Percentiles rank a stretch among this genome's conserved stretches.
These are phyloP conservation scores for Epicauta chinensis DNA, from an alignment of 1,140 invertebrate species.

Conservation along the genomic window DNA sequence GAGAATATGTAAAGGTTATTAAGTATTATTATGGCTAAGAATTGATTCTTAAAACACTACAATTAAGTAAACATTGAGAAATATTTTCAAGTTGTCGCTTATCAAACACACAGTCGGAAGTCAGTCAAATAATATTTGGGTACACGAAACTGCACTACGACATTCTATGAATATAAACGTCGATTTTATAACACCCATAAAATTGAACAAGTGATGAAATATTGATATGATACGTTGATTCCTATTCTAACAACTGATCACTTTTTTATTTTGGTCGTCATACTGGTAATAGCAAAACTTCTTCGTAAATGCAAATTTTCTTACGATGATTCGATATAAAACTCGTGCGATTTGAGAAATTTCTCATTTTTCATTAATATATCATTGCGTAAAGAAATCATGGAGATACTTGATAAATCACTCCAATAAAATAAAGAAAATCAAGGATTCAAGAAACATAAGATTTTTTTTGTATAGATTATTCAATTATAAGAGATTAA, in stretches of 20 bases:
- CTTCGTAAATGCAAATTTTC: conserved; percentile 15
- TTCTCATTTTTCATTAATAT: conserved; percentile 15
- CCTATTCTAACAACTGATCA: conserved; percentile 1
- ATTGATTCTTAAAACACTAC: too few relatives aligned
- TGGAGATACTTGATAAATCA: neutral
- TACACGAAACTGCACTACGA: conserved; percentile 14
- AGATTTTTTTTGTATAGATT: too few relatives aligned
- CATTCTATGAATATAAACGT: conserved; percentile 17
- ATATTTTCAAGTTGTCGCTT: neutral
- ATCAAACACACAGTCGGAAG: conserved; percentile 7
- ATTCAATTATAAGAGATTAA: too few relatives aligned
- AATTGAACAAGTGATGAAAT: conserved; percentile 12
- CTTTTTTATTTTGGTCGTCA: too few relatives aligned
- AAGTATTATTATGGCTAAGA: too few relatives aligned
- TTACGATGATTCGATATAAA: conserved; percentile 32
- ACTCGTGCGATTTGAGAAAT: conserved; percentile 18
- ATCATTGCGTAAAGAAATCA: neutral
- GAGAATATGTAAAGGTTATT: neutral
- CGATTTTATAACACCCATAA: conserved; percentile 16
- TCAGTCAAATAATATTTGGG: conserved; percentile 3
- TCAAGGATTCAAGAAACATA: too few relatives aligned
- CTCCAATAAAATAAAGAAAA: neutral
- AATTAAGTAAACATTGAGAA: too few relatives aligned
- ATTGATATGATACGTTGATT: conserved; percentile 11
- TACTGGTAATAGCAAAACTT: too few relatives aligned